phyloP scores from a whole-genome alignment of 2,797 vertebrate genomes.

The Anguilla pacifica region DNA sequence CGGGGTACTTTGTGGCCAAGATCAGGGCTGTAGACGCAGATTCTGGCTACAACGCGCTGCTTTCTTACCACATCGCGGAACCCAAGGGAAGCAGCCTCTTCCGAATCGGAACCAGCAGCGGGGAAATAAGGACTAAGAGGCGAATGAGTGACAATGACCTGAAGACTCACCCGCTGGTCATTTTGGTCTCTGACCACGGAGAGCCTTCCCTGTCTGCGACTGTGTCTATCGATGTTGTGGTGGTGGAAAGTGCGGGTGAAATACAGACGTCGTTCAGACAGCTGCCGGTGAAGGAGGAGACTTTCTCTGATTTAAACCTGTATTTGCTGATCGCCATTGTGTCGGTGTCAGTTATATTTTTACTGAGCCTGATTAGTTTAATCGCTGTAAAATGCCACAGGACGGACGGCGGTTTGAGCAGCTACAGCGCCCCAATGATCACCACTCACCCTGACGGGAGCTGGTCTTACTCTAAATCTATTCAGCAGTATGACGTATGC shows the following conservation, averaged over 20 bases:
- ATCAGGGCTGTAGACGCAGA: slow-evolving; percentile 68
- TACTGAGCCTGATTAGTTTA: slow-evolving; percentile 4
- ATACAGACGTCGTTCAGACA: slow-evolving; percentile 45
- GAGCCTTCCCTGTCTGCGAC: slow-evolving; percentile 60
- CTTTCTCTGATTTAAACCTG: neutral
- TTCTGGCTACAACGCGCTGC: slow-evolving; percentile 66
- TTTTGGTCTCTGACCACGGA: slow-evolving; percentile 65
- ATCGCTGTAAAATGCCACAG: slow-evolving; percentile 6
- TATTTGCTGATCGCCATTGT: slow-evolving; percentile 13
- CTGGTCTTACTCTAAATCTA: slow-evolving; percentile 53
- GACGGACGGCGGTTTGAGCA: slow-evolving; percentile 14
- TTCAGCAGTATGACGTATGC: slow-evolving; percentile 55
- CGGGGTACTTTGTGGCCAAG: slow-evolving; percentile 64
- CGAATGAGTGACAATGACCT: slow-evolving; percentile 62
- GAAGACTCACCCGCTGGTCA: slow-evolving; percentile 58
- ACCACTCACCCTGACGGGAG: slow-evolving; percentile 43
- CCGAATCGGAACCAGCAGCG: slow-evolving; percentile 58
- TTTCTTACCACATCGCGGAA: slow-evolving; percentile 61
- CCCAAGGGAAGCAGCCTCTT: slow-evolving; percentile 61
- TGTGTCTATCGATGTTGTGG: slow-evolving; percentile 56
- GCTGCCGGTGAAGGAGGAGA: neutral
- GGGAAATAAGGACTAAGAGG: slow-evolving; percentile 64
- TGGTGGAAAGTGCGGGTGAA: slow-evolving; percentile 49
- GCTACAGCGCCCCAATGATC: slow-evolving; percentile 22
- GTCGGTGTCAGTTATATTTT: slow-evolving; percentile 5